Conservation (phyloP, 2,797 vertebrate species). For the Gadopsis marmoratus region DNA sequence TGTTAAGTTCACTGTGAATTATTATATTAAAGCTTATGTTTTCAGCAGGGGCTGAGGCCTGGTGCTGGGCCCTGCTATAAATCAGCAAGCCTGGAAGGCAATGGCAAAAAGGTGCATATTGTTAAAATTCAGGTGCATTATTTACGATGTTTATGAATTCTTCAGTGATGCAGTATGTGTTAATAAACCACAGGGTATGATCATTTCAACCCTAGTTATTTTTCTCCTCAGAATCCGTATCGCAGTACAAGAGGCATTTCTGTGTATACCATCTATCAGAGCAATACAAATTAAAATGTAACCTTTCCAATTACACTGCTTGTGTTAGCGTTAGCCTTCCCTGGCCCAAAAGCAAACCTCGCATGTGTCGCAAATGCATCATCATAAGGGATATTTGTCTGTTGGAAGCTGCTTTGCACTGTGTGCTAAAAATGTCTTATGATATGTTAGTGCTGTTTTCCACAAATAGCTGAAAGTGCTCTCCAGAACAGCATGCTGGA, state of each 20-base stretch:
- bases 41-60: constrained; percentile 50
- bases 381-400: constrained; percentile 51
- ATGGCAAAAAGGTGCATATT: constrained; percentile 64
- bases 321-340: constrained; percentile 43
- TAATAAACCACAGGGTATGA: constrained; percentile 70
- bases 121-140: constrained; percentile 74
- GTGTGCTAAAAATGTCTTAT: constrained; percentile 39
- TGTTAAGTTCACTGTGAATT: constrained; percentile 61
- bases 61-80: constrained; percentile 59
- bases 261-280: constrained; percentile 57
- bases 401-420: constrained; percentile 20
- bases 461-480: constrained; percentile 56
- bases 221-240: constrained; percentile 53
- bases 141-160: constrained; percentile 73
- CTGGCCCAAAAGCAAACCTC: constrained; percentile 34
- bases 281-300: constrained; percentile 67
- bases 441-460: constrained; percentile 42
- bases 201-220: constrained; percentile 60
- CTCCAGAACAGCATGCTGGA: constrained; percentile 33
- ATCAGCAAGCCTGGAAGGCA: constrained; percentile 61
- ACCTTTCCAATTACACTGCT: constrained; percentile 64
- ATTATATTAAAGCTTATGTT: constrained; percentile 66
- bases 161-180: constrained; percentile 53
- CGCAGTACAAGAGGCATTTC: constrained; percentile 12
- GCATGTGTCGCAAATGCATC: constrained; percentile 57